Evolutionary conservation across 2,797 vertebrate genomes (phyloP).

Genomic region (Gephyroberyx darwinii): DNA sequence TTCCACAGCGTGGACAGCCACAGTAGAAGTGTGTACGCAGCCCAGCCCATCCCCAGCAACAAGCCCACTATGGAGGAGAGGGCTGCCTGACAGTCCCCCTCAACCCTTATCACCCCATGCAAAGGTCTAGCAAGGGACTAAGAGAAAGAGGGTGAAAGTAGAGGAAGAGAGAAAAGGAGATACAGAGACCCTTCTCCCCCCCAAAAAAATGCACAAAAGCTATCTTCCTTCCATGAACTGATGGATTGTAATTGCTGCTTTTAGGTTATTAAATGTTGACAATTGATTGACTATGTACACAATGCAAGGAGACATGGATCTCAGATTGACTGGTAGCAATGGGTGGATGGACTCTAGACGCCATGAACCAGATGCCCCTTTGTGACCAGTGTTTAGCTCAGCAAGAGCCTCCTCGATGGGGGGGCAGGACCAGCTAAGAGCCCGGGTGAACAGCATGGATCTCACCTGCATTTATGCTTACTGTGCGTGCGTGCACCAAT

Average conservation of each 20-base stretch:
- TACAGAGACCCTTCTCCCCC: slow-evolving; percentile 6
- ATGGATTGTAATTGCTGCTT: slow-evolving; percentile 82
- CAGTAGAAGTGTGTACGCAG: slow-evolving; percentile 88
- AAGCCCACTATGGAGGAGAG: slow-evolving; percentile 91
- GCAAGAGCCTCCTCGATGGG: slow-evolving; percentile 27
- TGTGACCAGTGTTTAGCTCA: slow-evolving; percentile 63
- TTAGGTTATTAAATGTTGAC: slow-evolving; percentile 60
- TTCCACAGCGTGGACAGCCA: slow-evolving; percentile 93
- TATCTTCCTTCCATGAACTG: slow-evolving; percentile 70
- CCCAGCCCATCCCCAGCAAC: slow-evolving; percentile 86
- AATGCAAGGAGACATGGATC: slow-evolving; percentile 76
- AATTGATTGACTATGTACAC: slow-evolving; percentile 55
- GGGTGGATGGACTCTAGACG: slow-evolving; percentile 66
- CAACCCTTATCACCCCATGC: slow-evolving; percentile 7
- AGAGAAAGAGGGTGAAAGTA: slow-evolving; percentile 17
- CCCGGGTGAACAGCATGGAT: slow-evolving; percentile 46
- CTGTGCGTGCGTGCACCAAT: slow-evolving; percentile 27
- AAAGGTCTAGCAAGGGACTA: slow-evolving; percentile 29
- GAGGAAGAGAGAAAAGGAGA: slow-evolving; percentile 2
- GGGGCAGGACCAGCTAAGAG: slow-evolving; percentile 26
- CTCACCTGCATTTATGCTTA: slow-evolving; percentile 31
- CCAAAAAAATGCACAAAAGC: slow-evolving; percentile 64
- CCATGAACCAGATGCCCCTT: slow-evolving; percentile 84
- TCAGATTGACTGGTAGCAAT: slow-evolving; percentile 52
- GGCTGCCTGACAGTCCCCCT: slow-evolving; percentile 80